Conservation (phyloP, 2,797 vertebrate species). For the Podarcis lilfordi region DNA sequence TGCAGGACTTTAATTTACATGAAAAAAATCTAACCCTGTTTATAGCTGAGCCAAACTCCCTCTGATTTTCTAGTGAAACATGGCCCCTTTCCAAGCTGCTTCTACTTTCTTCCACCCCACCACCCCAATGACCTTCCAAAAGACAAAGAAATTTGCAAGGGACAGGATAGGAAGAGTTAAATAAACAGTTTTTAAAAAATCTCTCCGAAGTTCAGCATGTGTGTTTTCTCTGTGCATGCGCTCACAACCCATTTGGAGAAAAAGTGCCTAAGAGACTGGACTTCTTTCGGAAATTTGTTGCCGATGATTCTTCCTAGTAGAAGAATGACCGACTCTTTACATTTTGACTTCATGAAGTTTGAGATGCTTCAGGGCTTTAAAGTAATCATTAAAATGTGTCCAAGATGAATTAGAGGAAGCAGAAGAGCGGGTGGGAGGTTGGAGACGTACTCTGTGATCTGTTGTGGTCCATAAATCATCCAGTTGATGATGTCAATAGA, state of each 20-base stretch:
- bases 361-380: background rate
- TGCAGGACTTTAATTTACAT: background rate
- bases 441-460: background rate
- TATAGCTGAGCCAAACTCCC: background rate
- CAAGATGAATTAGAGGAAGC: constrained; percentile 17
- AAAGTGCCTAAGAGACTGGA: background rate
- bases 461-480: constrained; percentile 13
- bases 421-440: background rate
- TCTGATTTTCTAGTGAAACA: background rate
- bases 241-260: background rate
- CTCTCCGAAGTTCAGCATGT: background rate
- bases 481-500: constrained; percentile 5
- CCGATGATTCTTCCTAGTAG: background rate
- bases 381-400: constrained; percentile 18
- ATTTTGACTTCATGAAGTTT: background rate
- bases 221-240: background rate
- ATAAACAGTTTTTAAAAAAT: background rate
- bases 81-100: background rate
- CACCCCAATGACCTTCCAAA: too few species aligned
- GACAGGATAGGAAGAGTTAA: too few species aligned
- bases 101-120: background rate
- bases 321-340: background rate
- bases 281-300: background rate
- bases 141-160: background rate
- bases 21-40: background rate